Conservation (phyloP, 2,113 vertebrate species). For the Gavialis gangeticus region DNA sequence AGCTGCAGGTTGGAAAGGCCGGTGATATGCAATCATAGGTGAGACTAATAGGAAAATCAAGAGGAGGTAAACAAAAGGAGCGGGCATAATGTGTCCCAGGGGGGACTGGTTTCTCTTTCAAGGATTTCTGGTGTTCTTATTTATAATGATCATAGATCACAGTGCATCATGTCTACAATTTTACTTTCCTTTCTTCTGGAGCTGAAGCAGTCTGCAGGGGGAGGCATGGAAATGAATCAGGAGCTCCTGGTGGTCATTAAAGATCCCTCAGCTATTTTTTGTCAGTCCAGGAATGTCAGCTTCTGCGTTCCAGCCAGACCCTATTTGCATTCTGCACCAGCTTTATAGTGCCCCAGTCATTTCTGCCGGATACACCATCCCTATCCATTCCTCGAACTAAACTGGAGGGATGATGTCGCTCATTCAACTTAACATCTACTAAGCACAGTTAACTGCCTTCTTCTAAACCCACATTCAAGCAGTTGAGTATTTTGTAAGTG, state of each 20-base stretch:
- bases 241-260: constrained; percentile 17
- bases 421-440: too few species aligned
- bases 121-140: constrained; percentile 39
- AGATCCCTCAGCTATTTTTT: background rate
- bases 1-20: background rate
- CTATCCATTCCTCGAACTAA: background rate
- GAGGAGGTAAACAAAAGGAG: constrained; percentile 36
- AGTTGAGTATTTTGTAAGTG: too few species aligned
- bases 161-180: constrained; percentile 29
- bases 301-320: background rate
- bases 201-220: background rate
- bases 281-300: background rate
- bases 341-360: background rate
- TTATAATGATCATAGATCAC: constrained; percentile 51
- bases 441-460: too few species aligned
- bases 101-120: constrained; percentile 35
- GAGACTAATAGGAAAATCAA: constrained; percentile 49
- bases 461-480: too few species aligned
- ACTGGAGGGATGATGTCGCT: background rate
- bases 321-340: background rate
- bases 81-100: background rate
- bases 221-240: background rate
- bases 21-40: constrained; percentile 4
- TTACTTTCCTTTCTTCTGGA: constrained; percentile 18
- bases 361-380: background rate